phyloP scores from a whole-genome alignment of 2,113 vertebrate species.

The Thamnophis sirtalis region DNA sequence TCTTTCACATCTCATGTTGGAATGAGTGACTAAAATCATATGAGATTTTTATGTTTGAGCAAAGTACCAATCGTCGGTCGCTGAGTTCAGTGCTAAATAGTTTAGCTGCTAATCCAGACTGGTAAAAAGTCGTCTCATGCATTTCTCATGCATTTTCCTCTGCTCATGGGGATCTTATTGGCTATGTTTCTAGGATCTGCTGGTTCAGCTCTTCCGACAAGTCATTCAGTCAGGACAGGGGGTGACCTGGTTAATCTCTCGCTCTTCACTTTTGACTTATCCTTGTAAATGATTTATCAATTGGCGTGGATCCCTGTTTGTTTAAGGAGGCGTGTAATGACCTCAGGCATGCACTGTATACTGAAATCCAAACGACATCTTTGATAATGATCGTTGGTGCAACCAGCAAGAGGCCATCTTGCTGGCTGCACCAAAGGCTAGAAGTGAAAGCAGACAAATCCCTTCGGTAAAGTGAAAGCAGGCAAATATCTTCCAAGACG shows the following conservation, averaged over 20 bases:
- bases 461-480: slow-evolving; percentile 23
- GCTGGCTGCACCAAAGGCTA: background rate
- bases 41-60: background rate
- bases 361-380: slow-evolving; percentile 41
- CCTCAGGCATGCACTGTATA: slow-evolving; percentile 54
- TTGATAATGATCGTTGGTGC: slow-evolving; percentile 48
- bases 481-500: slow-evolving; percentile 21
- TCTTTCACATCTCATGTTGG: background rate
- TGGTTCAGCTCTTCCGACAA: slow-evolving; percentile 66
- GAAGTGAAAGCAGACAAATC: slow-evolving; percentile 22
- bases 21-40: background rate
- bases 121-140: background rate
- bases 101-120: background rate
- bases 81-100: background rate
- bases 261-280: slow-evolving; percentile 63
- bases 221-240: slow-evolving; percentile 65
- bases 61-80: background rate
- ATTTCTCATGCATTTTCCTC: slow-evolving; percentile 46
- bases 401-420: background rate
- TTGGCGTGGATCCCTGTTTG: slow-evolving; percentile 69
- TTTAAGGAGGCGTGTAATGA: slow-evolving; percentile 66
- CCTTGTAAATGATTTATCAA: slow-evolving; percentile 68
- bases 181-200: slow-evolving; percentile 61
- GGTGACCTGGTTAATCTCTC: slow-evolving; percentile 71
- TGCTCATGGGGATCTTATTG: slow-evolving; percentile 49